Evolutionary conservation across 2,113 vertebrate genomes (phyloP), one percentile per base, ranked within the genome.

Genomic region (Mesembrinibis cayennensis): DNA sequence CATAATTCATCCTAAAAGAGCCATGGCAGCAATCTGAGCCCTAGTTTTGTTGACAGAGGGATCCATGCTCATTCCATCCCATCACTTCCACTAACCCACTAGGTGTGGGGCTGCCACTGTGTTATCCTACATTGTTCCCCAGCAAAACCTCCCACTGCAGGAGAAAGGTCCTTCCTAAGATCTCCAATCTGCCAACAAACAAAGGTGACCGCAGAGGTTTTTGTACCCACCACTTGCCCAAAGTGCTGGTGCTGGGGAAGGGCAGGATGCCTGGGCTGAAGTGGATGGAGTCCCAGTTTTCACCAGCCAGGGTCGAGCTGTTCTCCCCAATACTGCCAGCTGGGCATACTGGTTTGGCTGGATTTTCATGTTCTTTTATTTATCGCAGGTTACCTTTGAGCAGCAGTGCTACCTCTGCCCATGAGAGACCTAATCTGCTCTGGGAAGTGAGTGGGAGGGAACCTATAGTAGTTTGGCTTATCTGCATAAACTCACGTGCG

Each of bases 361-460:
- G 91, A 87, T 97, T 93, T 95, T 91, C 94, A 25, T 0, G 6
- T 85, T 89, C 66, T 74, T 77, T 36, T 42, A 52, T 0, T 0
- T 82, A 13, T 76, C 81, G 30, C n/a, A 12, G 36, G 58, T 84
- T 79, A 20, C 21, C 9, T 38, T 25, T 0, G 2, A 58, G 29
- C 58, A 47, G 58, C 61, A 76, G 20, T 0, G 0, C 65, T 78
- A n/a, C 62, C 53, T 66, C 59, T 47, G 44, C 25, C 12, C 11
- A 40, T 11, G 13, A 76, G 38, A n/a, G 63, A 11, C 38, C n/a
- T 73, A n/a, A 8, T 44, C 65, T 88, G 66, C 79, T 62, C 90
- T 96, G 97, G 53, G 92, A 94, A 96, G 87, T 50, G 95, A 93
- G 93, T 82, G 76, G 93, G 97, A 95, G 74, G 53, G 36, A 82